A percentile compares a stretch with the other conserved stretches of the same genome.
These are phyloP conservation scores for Ceratoteleas bidentatus DNA, from an alignment of 1,140 invertebrate genomes.

Conservation along the genomic window DNA sequence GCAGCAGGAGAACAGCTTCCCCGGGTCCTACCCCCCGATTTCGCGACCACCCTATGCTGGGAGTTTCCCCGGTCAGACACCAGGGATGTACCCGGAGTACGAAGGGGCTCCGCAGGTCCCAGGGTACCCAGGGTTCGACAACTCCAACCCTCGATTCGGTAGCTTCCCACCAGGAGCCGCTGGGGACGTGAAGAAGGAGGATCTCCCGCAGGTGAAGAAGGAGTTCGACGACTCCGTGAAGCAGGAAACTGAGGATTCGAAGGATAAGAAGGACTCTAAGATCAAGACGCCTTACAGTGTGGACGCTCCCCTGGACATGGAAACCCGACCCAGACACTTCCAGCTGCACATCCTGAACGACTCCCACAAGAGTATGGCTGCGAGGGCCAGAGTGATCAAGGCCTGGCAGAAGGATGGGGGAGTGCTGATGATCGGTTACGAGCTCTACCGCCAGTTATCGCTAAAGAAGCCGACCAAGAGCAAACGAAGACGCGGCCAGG, in stretches of 20 bases:
- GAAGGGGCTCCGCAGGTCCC: constrained; percentile 54
- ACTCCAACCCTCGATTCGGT: constrained; percentile 59
- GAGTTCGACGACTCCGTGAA: constrained; percentile 64
- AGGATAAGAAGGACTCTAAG: constrained; percentile 69
- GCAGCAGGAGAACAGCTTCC: too few species aligned
- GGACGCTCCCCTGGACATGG: constrained; percentile 74
- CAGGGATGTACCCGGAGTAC: too few species aligned
- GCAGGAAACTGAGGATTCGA: constrained; percentile 74
- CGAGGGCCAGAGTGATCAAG: constrained; percentile 89
- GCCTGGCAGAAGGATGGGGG: constrained; percentile 95
- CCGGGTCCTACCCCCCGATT: too few species aligned
- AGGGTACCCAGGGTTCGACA: constrained; percentile 43
- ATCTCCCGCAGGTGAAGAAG: constrained; percentile 66
- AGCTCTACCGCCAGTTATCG: constrained; percentile 95
- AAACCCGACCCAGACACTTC: constrained; percentile 88
- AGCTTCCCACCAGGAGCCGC: constrained; percentile 35
- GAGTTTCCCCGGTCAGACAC: too few species aligned
- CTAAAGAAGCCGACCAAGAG: constrained; percentile 85
- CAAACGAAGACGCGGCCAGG: constrained; percentile 77
- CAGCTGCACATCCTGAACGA: constrained; percentile 96
- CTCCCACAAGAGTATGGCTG: constrained; percentile 93
- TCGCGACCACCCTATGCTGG: too few species aligned
- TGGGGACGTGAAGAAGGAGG: constrained; percentile 71
- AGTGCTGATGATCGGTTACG: constrained; percentile 98
- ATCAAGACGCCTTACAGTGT: constrained; percentile 75